These are phyloP conservation scores for Eurosta solidaginis DNA, from an alignment of 1,140 invertebrate species.

Conservation along the genomic window DNA sequence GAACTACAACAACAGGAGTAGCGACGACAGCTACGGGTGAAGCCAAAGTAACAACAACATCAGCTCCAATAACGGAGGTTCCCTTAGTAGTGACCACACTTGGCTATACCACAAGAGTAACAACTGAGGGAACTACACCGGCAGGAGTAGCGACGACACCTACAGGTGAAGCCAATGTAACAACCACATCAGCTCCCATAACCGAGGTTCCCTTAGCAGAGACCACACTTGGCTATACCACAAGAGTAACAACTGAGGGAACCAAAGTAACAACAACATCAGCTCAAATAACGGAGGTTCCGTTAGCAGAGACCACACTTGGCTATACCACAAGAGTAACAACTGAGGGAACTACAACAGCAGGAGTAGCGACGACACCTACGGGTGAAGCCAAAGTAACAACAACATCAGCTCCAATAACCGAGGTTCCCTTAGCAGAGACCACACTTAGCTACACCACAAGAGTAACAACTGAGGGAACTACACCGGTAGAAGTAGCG, in stretches of 20 bases:
- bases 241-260: too few relatives aligned
- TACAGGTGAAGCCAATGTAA: background rate
- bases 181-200: background rate
- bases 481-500: too few relatives aligned
- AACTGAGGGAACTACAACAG: too few relatives aligned
- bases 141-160: background rate
- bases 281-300: background rate
- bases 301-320: too few relatives aligned
- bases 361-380: too few relatives aligned
- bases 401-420: too few relatives aligned
- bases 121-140: background rate
- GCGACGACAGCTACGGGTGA: conserved; percentile 16
- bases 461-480: too few relatives aligned
- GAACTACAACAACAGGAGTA: conserved; percentile 23
- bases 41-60: too few relatives aligned
- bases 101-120: background rate
- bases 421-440: too few relatives aligned
- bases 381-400: too few relatives aligned
- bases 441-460: too few relatives aligned
- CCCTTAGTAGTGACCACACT: background rate
- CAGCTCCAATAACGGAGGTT: background rate
- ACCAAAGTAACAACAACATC: background rate
- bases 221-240: conserved; percentile 27
- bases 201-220: background rate
- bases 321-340: too few relatives aligned